Conservation (phyloP, 2,113 vertebrate genomes). For the Chamaea fasciata region DNA sequence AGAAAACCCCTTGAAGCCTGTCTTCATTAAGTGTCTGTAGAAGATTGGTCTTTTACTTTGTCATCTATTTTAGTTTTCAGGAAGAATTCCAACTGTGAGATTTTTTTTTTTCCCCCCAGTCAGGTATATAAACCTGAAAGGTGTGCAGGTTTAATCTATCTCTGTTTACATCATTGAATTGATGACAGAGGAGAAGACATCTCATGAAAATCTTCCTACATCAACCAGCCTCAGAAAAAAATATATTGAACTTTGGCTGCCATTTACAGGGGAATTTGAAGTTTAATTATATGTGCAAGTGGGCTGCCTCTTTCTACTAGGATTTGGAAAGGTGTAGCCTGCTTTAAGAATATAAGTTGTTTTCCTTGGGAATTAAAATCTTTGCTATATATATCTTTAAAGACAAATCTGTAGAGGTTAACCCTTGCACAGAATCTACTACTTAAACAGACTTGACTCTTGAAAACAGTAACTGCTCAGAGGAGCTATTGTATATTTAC, state of each 20-base stretch:
- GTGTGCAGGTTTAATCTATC: slow-evolving; percentile 22
- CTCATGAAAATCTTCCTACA: slow-evolving; percentile 1
- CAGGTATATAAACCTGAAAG: slow-evolving; percentile 46
- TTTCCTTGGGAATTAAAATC: neutral
- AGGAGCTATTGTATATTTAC: slow-evolving; percentile 4
- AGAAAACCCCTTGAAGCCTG: slow-evolving; percentile 53
- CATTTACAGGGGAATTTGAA: slow-evolving; percentile 28
- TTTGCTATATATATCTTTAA: neutral
- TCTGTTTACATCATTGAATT: slow-evolving; percentile 38
- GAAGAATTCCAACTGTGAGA: slow-evolving; percentile 45
- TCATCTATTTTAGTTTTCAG: slow-evolving; percentile 55
- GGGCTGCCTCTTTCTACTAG: neutral
- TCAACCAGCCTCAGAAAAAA: slow-evolving; percentile 29
- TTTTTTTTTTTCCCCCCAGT: neutral
- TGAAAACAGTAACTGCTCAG: neutral
- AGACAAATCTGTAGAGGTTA: neutral
- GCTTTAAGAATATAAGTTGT: slow-evolving; percentile 18
- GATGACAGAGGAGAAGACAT: slow-evolving; percentile 16
- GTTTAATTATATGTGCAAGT: slow-evolving; percentile 21
- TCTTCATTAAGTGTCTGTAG: slow-evolving; percentile 60
- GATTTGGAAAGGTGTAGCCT: slow-evolving; percentile 14
- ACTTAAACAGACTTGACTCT: neutral
- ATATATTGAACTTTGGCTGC: slow-evolving; percentile 5
- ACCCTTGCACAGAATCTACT: neutral
- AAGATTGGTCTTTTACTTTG: slow-evolving; percentile 58